Percentiles rank a stretch among this genome's conserved stretches.
Conservation (phyloP, 2,113 vertebrate species). For the Archilochus colubris region DNA sequence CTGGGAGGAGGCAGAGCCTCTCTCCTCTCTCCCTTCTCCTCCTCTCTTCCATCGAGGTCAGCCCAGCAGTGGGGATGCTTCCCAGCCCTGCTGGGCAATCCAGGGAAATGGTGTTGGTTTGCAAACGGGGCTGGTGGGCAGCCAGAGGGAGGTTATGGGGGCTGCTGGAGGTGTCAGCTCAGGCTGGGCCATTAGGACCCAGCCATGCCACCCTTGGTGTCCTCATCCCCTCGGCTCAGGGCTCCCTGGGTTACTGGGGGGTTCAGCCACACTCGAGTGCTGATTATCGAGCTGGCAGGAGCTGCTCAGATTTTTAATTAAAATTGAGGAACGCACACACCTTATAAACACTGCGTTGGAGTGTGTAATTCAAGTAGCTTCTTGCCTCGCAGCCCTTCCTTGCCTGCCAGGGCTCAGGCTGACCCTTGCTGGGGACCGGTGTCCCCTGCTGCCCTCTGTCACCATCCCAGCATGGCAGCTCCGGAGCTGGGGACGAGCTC, state of each 20-base stretch:
- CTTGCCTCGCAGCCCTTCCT: slow-evolving; percentile 29
- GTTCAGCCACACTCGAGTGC: slow-evolving; percentile 61
- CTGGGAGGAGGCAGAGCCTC: background rate
- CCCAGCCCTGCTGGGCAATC: background rate
- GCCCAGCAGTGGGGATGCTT: background rate
- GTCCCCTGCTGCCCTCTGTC: no score
- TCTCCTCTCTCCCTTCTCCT: no score
- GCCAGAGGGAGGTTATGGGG: background rate
- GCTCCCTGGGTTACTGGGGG: slow-evolving; percentile 68
- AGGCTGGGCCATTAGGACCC: background rate
- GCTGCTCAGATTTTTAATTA: slow-evolving; percentile 82
- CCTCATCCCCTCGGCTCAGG: background rate
- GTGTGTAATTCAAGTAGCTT: slow-evolving; percentile 77
- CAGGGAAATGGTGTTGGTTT: background rate
- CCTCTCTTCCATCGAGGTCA: background rate
- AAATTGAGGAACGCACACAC: slow-evolving; percentile 76
- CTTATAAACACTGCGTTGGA: slow-evolving; percentile 73
- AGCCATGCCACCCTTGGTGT: background rate
- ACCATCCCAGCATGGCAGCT: background rate
- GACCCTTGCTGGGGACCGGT: background rate
- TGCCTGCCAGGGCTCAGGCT: slow-evolving; percentile 5
- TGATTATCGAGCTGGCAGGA: slow-evolving; percentile 74
- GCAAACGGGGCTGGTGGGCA: background rate
- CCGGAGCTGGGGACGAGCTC: background rate
- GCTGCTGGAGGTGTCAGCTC: background rate